Evolutionary conservation across 1,140 invertebrate species (phyloP).

Genomic region (Sminthurinus signatus): DNA sequence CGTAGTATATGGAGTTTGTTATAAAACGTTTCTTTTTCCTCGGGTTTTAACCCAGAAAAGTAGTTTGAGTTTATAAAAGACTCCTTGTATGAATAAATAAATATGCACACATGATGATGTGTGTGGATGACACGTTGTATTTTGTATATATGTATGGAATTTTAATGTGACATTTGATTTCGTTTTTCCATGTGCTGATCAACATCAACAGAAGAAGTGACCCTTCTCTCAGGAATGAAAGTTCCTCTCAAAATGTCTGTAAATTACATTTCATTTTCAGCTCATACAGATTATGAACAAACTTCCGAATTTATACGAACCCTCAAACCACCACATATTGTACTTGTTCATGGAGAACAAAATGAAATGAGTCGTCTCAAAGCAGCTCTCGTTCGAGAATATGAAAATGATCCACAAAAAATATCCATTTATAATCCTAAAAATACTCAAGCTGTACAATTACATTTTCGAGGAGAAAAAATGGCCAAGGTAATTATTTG

Average conservation of each 20-base stretch:
- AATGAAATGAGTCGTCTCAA: constrained; percentile 97
- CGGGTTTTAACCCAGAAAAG: no score
- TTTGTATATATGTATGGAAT: no score
- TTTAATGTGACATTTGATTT: no score
- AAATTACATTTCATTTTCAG: constrained; percentile 98
- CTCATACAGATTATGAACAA: constrained; percentile 98
- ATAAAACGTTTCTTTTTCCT: no score
- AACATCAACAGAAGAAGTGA: constrained; percentile 98
- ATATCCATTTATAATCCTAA: constrained; percentile 92
- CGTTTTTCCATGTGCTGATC: no score
- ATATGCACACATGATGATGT: no score
- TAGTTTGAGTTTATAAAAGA: no score
- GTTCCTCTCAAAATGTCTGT: constrained; percentile 95
- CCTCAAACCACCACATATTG: constrained; percentile 90
- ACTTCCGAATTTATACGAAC: constrained; percentile 94
- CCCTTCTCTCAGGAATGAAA: constrained; percentile 90
- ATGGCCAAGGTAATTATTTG: constrained; percentile 87
- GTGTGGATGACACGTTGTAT: no score
- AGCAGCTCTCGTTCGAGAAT: constrained; percentile 87
- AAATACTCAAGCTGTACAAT: constrained; percentile 86
- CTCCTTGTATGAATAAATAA: no score
- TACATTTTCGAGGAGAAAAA: constrained; percentile 95
- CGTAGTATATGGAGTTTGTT: no score
- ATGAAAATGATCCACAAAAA: constrained; percentile 80
- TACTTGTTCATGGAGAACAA: constrained; percentile 95